Evolutionary conservation across 1,140 invertebrate genomes (phyloP).

Genomic region (Panonychus citri): DNA sequence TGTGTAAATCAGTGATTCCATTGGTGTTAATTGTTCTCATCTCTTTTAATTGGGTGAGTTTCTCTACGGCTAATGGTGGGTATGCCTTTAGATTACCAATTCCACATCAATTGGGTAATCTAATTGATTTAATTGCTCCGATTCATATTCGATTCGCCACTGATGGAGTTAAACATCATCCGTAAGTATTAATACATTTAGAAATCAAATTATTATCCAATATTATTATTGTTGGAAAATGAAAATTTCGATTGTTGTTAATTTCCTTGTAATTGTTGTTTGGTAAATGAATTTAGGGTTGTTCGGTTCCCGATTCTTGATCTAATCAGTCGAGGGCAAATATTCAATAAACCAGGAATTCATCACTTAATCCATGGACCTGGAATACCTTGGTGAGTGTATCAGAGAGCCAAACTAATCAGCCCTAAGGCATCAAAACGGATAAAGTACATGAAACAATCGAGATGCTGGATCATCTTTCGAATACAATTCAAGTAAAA

Average conservation of each 20-base stretch:
- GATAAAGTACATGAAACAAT: too few species aligned
- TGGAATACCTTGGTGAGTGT: background rate
- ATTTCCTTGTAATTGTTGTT: too few species aligned
- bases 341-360: background rate
- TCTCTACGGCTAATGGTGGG: background rate
- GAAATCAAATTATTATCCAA: too few species aligned
- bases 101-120: background rate
- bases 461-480: too few species aligned
- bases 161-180: slow-evolving; percentile 3
- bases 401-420: too few species aligned
- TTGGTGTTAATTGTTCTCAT: background rate
- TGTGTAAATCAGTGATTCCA: background rate
- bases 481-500: too few species aligned
- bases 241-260: background rate
- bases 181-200: background rate
- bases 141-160: background rate
- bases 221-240: too few species aligned
- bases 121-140: background rate
- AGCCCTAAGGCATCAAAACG: too few species aligned
- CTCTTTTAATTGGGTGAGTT: background rate
- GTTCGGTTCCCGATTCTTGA: background rate
- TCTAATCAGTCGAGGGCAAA: background rate
- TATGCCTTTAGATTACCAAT: background rate
- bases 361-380: background rate
- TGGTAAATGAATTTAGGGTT: background rate